phyloP scores from a whole-genome alignment of 2,113 vertebrate genomes.

The Microcebus tavaratra region DNA sequence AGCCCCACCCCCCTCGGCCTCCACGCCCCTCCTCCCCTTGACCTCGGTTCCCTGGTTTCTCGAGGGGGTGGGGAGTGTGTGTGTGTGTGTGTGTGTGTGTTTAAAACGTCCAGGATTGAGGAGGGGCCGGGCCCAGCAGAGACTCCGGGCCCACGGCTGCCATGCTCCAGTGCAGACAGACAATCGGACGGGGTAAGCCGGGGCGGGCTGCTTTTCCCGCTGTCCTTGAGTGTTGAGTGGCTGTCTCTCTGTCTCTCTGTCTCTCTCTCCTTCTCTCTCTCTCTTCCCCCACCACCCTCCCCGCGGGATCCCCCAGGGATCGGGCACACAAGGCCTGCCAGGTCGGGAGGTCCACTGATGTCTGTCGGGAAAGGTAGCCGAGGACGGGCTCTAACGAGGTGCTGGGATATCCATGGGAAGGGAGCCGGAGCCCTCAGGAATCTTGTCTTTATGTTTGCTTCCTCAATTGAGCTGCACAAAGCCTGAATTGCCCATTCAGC shows the following conservation, averaged over 20 bases:
- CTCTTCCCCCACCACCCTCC: conserved; percentile 21
- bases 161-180: conserved; percentile 86
- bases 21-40: conserved; percentile 70
- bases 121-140: not conserved
- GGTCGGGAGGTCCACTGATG: conserved; percentile 83
- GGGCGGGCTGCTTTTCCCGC: conserved; percentile 83
- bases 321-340: accelerated
- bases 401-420: conserved; percentile 99
- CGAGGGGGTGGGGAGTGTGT: not conserved
- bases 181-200: conserved; percentile 82
- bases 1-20: conserved; percentile 73
- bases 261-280: not conserved
- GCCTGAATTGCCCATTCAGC: conserved; percentile 99
- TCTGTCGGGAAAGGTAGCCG: conserved; percentile 92
- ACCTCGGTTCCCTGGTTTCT: conserved; percentile 72
- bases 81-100: not conserved
- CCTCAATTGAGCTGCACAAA: conserved; percentile 99
- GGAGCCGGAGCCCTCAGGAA: conserved; percentile 98
- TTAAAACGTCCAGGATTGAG: not conserved
- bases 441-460: conserved; percentile 99
- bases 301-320: conserved; percentile 29
- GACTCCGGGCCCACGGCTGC: conserved; percentile 75
- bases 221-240: conserved; percentile 81
- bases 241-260: conserved; percentile 61
- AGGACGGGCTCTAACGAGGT: conserved; percentile 90